phyloP scores from a whole-genome alignment of 1,140 invertebrate species.

The Pogonognathellus flavescens region DNA sequence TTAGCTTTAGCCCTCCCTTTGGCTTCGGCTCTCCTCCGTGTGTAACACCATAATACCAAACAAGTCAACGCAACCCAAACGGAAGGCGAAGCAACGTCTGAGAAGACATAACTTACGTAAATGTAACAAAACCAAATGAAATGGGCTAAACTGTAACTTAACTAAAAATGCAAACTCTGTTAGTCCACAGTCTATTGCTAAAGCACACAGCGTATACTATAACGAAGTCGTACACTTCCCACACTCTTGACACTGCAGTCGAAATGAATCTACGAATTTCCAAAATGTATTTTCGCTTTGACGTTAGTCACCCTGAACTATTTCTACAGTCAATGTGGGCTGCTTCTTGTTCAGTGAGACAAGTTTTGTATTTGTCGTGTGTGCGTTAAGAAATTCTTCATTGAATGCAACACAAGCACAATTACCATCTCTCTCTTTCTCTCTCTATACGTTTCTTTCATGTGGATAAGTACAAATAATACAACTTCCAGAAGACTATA shows the following conservation, averaged over 20 bases:
- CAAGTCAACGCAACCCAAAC: not conserved
- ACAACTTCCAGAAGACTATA: no score
- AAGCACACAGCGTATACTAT: no score
- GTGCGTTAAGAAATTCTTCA: not conserved
- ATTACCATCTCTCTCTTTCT: not conserved
- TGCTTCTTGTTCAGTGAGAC: not conserved
- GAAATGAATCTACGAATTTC: not conserved
- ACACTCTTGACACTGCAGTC: not conserved
- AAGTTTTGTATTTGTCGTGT: not conserved
- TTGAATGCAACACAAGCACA: not conserved
- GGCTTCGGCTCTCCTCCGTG: not conserved
- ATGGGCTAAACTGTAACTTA: not conserved
- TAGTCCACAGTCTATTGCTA: no score
- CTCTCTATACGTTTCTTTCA: no score
- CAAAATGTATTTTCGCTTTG: not conserved
- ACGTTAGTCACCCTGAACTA: not conserved
- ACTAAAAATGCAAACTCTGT: no score
- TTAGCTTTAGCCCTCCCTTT: slow-evolving; percentile 27
- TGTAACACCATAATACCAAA: not conserved
- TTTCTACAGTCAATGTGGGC: not conserved
- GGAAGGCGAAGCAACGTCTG: not conserved
- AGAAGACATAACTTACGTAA: not conserved
- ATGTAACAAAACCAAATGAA: not conserved
- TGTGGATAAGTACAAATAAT: no score
- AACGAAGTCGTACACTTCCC: no score